phyloP scores from a whole-genome alignment of 2,113 vertebrate genomes.

The Pteruthius melanotis region DNA sequence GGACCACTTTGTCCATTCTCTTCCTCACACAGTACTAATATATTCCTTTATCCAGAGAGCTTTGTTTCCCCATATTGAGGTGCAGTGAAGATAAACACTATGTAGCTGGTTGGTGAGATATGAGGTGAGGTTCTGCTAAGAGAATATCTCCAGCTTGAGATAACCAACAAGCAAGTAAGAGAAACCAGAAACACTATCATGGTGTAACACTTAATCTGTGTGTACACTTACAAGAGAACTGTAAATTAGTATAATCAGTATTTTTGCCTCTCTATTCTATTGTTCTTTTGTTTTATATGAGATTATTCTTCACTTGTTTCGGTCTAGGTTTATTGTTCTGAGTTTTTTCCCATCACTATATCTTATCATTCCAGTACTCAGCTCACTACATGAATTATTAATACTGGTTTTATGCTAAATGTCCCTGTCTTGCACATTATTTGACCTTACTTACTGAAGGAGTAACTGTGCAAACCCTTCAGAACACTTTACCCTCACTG shows the following conservation, averaged over 20 bases:
- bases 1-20: not conserved
- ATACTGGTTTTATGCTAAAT: slow-evolving; percentile 62
- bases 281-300: not conserved
- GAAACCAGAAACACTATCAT: not conserved
- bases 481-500: not conserved
- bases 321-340: not conserved
- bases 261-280: not conserved
- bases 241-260: not conserved
- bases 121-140: not conserved
- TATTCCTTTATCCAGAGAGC: not conserved
- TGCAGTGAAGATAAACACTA: not conserved
- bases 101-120: not conserved
- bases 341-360: not conserved
- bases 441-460: slow-evolving; percentile 35
- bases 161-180: not conserved
- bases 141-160: not conserved
- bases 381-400: slow-evolving; percentile 51
- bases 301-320: not conserved
- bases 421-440: slow-evolving; percentile 9
- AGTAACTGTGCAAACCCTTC: slow-evolving; percentile 17
- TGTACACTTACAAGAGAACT: not conserved
- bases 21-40: not conserved
- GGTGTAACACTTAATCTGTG: not conserved
- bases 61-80: not conserved
- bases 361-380: not conserved